phyloP scores from a whole-genome alignment of 2,888 invertebrate species.

The Lasiommata megera region DNA sequence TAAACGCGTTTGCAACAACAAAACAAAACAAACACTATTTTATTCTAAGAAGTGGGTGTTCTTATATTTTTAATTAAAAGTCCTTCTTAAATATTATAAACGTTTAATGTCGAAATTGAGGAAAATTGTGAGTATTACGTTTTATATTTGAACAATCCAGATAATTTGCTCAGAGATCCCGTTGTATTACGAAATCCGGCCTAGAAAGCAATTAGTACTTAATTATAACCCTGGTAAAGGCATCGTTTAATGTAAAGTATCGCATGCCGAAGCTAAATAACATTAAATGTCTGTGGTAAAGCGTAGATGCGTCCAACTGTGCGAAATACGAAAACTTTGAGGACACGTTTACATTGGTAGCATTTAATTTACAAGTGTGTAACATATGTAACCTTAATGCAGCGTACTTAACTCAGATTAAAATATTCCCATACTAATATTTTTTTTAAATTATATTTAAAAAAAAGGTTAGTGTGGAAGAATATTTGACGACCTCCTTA shows the following conservation, averaged over 20 bases:
- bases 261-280: slow-evolving; percentile 34
- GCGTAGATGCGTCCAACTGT: slow-evolving; percentile 39
- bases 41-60: not conserved
- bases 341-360: slow-evolving; percentile 24
- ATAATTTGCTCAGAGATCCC: slow-evolving; percentile 12
- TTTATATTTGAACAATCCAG: slow-evolving; percentile 14
- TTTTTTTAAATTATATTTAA: no score
- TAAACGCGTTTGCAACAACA: no score
- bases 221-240: slow-evolving; percentile 26
- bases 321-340: slow-evolving; percentile 50
- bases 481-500: no score
- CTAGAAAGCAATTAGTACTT: slow-evolving; percentile 26
- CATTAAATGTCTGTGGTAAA: slow-evolving; percentile 34
- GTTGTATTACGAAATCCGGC: slow-evolving; percentile 14
- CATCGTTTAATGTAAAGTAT: slow-evolving; percentile 27
- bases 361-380: no score
- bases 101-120: slow-evolving; percentile 7
- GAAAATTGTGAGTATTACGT: slow-evolving; percentile 12
- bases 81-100: slow-evolving; percentile 8
- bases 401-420: no score
- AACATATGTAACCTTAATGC: no score
- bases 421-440: no score
- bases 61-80: slow-evolving; percentile 17
- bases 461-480: no score
- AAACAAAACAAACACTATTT: no score